These are phyloP conservation scores for Drosophila yakuba DNA, from an alignment of 1,140 invertebrate species.

Conservation along the genomic window DNA sequence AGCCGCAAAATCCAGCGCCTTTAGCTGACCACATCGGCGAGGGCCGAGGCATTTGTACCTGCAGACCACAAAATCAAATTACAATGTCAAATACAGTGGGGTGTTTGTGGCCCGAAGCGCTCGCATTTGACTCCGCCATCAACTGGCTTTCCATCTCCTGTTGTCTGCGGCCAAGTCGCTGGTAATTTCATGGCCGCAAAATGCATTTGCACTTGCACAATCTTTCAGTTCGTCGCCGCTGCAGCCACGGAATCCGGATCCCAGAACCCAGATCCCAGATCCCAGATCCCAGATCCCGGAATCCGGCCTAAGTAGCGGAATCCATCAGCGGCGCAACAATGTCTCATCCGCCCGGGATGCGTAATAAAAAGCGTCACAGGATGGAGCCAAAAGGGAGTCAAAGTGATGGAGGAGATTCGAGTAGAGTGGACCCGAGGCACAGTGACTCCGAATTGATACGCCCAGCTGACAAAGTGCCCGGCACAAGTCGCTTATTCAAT, in stretches of 20 bases:
- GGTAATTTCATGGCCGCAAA: constrained; percentile 74
- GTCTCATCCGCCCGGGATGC: constrained; percentile 56
- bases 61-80: constrained; percentile 71
- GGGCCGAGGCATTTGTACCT: constrained; percentile 44
- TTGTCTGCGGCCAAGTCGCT: constrained; percentile 21
- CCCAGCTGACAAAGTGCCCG: constrained; percentile 10
- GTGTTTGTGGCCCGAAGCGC: neutral
- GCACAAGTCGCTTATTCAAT: neutral
- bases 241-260: neutral
- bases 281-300: neutral
- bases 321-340: constrained; percentile 71
- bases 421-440: constrained; percentile 18
- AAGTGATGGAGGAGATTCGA: neutral
- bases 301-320: constrained; percentile 67
- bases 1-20: constrained; percentile 3
- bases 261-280: neutral
- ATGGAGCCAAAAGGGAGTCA: neutral
- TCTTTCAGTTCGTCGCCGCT: constrained; percentile 44
- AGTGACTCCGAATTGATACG: constrained; percentile 33
- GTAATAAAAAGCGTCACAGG: constrained; percentile 61
- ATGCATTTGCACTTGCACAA: constrained; percentile 65
- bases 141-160: constrained; percentile 4
- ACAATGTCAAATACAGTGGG: constrained; percentile 48
- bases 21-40: constrained; percentile 42
- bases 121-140: neutral